A percentile compares a stretch with the other conserved stretches of the same genome.
Evolutionary conservation across 2,888 invertebrate genomes (phyloP).

Genomic region (Gerris lacustris): DNA sequence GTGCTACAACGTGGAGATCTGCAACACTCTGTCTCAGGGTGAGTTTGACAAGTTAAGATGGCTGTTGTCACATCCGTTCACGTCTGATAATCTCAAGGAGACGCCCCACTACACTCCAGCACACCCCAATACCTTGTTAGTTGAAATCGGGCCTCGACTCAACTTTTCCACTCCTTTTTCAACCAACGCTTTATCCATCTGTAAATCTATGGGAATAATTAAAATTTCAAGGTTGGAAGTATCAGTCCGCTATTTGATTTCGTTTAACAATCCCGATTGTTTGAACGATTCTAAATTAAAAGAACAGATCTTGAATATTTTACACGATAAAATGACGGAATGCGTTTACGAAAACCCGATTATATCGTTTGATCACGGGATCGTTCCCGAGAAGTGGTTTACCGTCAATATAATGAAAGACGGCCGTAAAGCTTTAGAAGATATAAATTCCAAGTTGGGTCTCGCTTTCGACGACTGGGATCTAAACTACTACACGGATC

Average conservation of each 20-base stretch:
- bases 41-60: conserved; percentile 58
- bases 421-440: conserved; percentile 66
- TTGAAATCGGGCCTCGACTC: conserved; percentile 87
- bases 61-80: conserved; percentile 62
- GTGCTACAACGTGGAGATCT: conserved; percentile 66
- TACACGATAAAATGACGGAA: conserved; percentile 90
- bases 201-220: conserved; percentile 64
- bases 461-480: conserved; percentile 90
- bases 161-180: conserved; percentile 93
- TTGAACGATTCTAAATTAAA: conserved; percentile 27
- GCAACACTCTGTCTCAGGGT: conserved; percentile 43
- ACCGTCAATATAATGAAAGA: conserved; percentile 68
- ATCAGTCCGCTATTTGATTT: conserved; percentile 61
- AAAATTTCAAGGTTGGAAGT: conserved; percentile 69
- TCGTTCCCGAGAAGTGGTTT: conserved; percentile 56
- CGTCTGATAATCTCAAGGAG: conserved; percentile 46
- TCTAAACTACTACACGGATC: conserved; percentile 73
- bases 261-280: conserved; percentile 29
- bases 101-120: conserved; percentile 41
- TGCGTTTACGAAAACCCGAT: conserved; percentile 62
- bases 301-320: conserved; percentile 29
- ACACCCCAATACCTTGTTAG: conserved; percentile 41
- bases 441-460: conserved; percentile 65
- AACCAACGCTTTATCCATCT: conserved; percentile 91
- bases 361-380: conserved; percentile 43